Conservation (phyloP, 2,888 invertebrate species). For the Dicroscelio sp. region DNA sequence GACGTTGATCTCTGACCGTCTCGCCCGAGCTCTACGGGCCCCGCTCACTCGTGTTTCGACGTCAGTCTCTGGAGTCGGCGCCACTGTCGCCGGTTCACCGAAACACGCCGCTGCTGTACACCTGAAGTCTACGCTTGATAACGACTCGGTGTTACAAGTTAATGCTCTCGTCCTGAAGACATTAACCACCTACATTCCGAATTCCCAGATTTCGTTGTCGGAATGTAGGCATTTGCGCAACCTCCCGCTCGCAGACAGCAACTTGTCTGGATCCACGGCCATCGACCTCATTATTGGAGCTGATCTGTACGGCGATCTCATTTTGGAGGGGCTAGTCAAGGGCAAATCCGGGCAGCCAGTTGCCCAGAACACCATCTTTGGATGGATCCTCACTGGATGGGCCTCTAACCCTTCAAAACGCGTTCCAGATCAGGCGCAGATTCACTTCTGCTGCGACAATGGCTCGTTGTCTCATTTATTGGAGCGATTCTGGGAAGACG, state of each 20-base stretch:
- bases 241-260: background rate
- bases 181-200: slow-evolving; percentile 14
- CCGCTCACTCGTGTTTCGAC: background rate
- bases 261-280: background rate
- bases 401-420: background rate
- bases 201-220: background rate
- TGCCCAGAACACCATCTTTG: slow-evolving; percentile 19
- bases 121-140: background rate
- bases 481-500: background rate
- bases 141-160: background rate
- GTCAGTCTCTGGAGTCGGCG: background rate
- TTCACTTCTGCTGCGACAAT: too few species aligned
- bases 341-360: background rate
- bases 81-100: background rate
- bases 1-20: background rate
- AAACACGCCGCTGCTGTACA: background rate
- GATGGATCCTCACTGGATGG: slow-evolving; percentile 23
- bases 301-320: background rate
- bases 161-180: background rate
- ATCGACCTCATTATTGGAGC: background rate
- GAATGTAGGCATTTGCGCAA: background rate
- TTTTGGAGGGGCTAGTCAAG: slow-evolving; percentile 2
- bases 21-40: background rate
- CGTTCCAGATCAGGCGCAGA: too few species aligned
- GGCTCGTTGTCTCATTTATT: background rate